phyloP scores from a whole-genome alignment of 2,888 invertebrate species.

The Teleiodes luculella region DNA sequence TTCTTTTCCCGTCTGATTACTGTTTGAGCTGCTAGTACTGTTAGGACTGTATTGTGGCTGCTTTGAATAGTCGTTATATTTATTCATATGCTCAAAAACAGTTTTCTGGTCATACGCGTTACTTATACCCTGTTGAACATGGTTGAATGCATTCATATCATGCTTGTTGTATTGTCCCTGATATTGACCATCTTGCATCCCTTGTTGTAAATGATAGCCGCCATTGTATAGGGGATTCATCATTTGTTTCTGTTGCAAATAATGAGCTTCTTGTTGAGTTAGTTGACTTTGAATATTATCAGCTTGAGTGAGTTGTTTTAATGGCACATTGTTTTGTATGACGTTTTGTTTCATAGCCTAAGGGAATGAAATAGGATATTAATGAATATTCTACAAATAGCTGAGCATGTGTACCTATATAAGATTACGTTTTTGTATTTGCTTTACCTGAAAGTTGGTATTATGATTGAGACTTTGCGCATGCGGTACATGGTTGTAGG shows the following conservation, averaged over 20 bases:
- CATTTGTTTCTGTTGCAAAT: constrained; percentile 76
- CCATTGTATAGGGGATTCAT: constrained; percentile 69
- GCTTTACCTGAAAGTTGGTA: constrained; percentile 64
- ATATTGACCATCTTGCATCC: constrained; percentile 60
- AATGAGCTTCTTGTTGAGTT: constrained; percentile 73
- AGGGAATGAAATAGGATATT: too few relatives aligned
- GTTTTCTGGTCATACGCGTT: constrained; percentile 70
- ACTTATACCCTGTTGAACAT: constrained; percentile 70
- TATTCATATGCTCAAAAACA: constrained; percentile 65
- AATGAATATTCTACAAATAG: too few relatives aligned
- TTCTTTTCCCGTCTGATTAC: constrained; percentile 70
- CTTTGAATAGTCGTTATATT: constrained; percentile 72
- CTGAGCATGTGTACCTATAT: too few relatives aligned
- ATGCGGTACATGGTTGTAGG: constrained; percentile 90
- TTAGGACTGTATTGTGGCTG: constrained; percentile 79
- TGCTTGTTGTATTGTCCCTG: constrained; percentile 65
- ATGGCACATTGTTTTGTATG: constrained; percentile 75
- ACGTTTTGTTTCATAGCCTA: constrained; percentile 72
- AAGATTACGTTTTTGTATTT: not conserved
- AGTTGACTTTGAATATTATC: constrained; percentile 71
- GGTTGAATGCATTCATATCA: constrained; percentile 54
- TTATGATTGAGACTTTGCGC: constrained; percentile 74
- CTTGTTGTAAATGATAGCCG: constrained; percentile 55
- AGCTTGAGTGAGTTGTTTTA: constrained; percentile 71
- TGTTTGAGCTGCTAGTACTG: constrained; percentile 72